Evolutionary conservation across 2,888 invertebrate genomes (phyloP).

Genomic region (Odiellus spinosus): DNA sequence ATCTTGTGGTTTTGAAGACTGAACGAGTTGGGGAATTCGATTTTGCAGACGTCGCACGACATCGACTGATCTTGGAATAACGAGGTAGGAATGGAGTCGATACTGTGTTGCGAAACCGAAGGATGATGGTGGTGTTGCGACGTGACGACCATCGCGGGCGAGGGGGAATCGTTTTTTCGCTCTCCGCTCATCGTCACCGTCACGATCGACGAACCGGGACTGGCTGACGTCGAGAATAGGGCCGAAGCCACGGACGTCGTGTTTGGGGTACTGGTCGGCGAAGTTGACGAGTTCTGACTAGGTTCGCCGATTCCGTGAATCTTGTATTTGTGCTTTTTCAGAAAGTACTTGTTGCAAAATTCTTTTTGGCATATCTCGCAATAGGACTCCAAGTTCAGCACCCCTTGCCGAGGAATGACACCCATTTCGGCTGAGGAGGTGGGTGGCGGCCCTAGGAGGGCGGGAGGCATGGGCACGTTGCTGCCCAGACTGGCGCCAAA

Average conservation of each 20-base stretch:
- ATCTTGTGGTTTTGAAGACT: conserved; percentile 8
- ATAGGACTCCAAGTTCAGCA: conserved; percentile 16
- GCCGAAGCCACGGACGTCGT: conserved; percentile 5
- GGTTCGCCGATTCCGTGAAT: conserved; percentile 40
- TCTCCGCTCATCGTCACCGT: neutral
- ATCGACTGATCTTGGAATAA: neutral
- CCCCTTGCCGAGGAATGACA: conserved; percentile 2
- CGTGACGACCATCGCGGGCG: neutral
- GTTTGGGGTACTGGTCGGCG: conserved; percentile 5
- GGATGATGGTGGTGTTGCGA: neutral
- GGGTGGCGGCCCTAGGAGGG: conserved; percentile 11
- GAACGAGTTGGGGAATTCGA: conserved; percentile 5
- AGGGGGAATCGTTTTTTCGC: neutral
- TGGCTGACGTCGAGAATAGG: neutral
- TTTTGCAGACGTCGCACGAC: conserved; percentile 10
- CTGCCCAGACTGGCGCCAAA: conserved; percentile 15
- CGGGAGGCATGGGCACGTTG: conserved; percentile 17
- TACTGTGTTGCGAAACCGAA: neutral
- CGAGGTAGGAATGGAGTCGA: neutral
- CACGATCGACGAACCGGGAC: conserved; percentile 1
- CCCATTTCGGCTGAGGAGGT: conserved; percentile 1
- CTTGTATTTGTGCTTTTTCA: conserved; percentile 51
- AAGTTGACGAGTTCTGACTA: conserved; percentile 2
- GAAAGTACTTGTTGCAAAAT: conserved; percentile 43
- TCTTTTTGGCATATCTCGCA: conserved; percentile 45